Evolutionary conservation across 2,888 invertebrate species (phyloP), one percentile per base, ranked within the genome.

Genomic region (Drosophila niveifrons): DNA sequence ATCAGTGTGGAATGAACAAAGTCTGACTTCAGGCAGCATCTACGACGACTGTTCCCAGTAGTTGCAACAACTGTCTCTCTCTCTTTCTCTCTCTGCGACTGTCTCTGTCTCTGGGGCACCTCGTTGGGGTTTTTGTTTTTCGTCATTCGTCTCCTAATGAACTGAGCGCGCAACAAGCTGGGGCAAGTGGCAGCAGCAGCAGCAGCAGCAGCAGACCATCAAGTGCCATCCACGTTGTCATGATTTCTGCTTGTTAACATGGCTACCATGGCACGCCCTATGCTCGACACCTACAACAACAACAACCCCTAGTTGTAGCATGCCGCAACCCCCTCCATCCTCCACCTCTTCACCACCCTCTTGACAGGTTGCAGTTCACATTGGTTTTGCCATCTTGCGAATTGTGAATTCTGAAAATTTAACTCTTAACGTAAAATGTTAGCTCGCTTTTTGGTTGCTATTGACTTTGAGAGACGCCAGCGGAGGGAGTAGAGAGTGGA

Each of bases 201-300:
- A 55, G 13, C 55, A 61, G 36, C 17, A 17, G 17, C 17, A 28
- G 6, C 28, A 31, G 29, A 66, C 71, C 83, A 78, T 88, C 80
- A 83, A 88, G 83, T 88, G 83, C 66, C 78, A 80, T 83, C 88
- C 74, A 72, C 88, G 88, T 89, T 89, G 89, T 89, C 89, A 89
- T 85, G 85, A 85, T 85, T 85, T 89, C 88, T 71, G 85, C 85
- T 84, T 89, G 85, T 89, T 87, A 87, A 79, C 88, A 89, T 89
- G 82, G 74, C 89, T 76, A 75, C 87, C 78, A 69, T 75, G 66
- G 75, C 68, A 81, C 52, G 34, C 50, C 65, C 64, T 15, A 48
- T 36, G 34, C 59, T 46, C 59, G 13, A 18, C 34, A 36, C n/a
- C 55, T 53, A 43, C 29, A 34, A 10, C 23, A 23, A 23, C 23